A percentile compares a stretch with the other conserved stretches of the same genome.
phyloP scores from a whole-genome alignment of 2,888 invertebrate genomes.

The Hybos culiciformis region DNA sequence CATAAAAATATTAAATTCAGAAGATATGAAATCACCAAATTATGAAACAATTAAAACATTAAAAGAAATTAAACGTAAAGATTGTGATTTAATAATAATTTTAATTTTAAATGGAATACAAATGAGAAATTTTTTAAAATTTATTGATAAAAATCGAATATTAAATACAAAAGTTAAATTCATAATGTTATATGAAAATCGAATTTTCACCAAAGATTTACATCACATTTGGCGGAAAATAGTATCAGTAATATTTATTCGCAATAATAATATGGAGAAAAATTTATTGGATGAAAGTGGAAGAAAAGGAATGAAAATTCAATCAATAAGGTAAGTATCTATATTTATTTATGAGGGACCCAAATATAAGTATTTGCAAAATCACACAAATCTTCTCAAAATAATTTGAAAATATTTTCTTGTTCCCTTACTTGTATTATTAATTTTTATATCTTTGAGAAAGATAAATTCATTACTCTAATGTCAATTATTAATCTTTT shows the following conservation, averaged over 20 bases:
- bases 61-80: constrained; percentile 43
- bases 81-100: constrained; percentile 58
- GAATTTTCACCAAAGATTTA: constrained; percentile 49
- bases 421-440: no score
- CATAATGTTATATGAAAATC: constrained; percentile 53
- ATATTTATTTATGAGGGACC: constrained; percentile 1
- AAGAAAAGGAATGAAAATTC: constrained; percentile 1
- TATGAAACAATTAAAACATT: constrained; percentile 44
- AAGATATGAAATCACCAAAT: constrained; percentile 50
- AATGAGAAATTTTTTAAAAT: constrained; percentile 49
- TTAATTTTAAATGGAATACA: constrained; percentile 59
- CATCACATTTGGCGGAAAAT: constrained; percentile 65
- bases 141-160: constrained; percentile 55
- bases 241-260: constrained; percentile 58
- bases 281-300: constrained; percentile 15
- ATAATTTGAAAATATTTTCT: no score
- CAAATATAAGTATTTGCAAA: not conserved
- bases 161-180: constrained; percentile 58
- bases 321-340: not conserved
- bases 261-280: constrained; percentile 38
- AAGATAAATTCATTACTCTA: no score
- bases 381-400: no score
- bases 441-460: no score
- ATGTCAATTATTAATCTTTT: no score
- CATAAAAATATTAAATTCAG: constrained; percentile 46